phyloP scores from a whole-genome alignment of 2,113 vertebrate genomes.

The Anoplopoma fimbria region DNA sequence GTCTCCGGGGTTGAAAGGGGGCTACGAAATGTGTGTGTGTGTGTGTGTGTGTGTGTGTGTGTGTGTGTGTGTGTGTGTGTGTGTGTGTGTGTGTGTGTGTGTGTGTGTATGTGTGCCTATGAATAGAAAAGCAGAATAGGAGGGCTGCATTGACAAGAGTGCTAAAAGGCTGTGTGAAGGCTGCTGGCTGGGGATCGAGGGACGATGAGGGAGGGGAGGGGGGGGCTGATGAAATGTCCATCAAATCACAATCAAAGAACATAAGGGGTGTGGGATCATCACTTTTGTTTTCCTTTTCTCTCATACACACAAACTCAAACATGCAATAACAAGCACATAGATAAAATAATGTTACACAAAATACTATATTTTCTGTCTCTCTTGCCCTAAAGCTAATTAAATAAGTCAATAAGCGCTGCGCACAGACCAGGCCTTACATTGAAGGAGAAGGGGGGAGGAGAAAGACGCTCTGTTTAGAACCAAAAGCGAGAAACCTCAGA shows the following conservation, averaged over 20 bases:
- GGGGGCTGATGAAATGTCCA: conserved; percentile 85
- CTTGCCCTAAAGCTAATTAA: not conserved
- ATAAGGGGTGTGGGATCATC: not conserved
- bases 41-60: conserved; percentile 34
- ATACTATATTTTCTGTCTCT: not conserved
- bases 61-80: conserved; percentile 49
- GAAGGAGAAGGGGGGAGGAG: not conserved
- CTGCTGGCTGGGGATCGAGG: conserved; percentile 82
- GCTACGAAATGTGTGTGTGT: conserved; percentile 52
- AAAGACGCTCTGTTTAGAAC: conserved; percentile 9
- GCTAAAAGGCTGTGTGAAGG: conserved; percentile 93
- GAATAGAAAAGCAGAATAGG: conserved; percentile 79
- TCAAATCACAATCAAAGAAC: conserved; percentile 81
- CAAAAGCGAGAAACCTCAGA: conserved; percentile 63
- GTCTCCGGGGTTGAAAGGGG: conserved; percentile 87
- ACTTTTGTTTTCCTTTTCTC: not conserved
- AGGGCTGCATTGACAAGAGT: conserved; percentile 89
- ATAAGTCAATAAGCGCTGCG: not conserved
- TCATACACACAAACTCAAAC: not conserved
- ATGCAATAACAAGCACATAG: not conserved
- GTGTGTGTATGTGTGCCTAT: conserved; percentile 51
- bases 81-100: conserved; percentile 45
- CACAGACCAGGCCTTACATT: not conserved
- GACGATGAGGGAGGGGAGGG: conserved; percentile 73
- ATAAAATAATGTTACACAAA: not conserved